Evolutionary conservation across 92 coral and sea anemone species (phyloP), one percentile per base, ranked within the genome.

Genomic region (Heteractis magnifica): DNA sequence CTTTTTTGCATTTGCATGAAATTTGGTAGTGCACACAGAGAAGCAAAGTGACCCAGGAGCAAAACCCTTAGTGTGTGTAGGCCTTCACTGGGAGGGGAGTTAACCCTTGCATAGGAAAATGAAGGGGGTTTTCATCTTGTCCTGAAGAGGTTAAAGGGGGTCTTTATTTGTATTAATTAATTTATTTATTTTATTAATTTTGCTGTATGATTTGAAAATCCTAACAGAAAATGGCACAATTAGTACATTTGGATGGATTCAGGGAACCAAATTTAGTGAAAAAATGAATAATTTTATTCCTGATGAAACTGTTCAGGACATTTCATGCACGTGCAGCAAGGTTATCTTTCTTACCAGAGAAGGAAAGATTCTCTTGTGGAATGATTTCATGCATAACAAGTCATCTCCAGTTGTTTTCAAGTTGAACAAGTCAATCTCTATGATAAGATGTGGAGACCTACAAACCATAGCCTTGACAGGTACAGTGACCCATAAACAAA

Each of bases 311-410:
- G 76, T 89, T 19, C 79, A 81, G 52, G 93, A 89, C 55, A 79
- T 84, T 34, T 77, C 86, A 44, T 87, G 90, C 59, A 51, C 81
- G 64, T 89, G 94, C 94, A 85, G 86, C 72, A 88, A 86, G 80
- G 73, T 89, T 49, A 80, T 88, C 19, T 77, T 92, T 65, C 78
- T 92, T 51, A 83, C 93, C 0, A 56, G 75, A 26, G 84, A 83
- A 14, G 90, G 92, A 13, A 76, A 86, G 21, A 86, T 90, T 58
- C 64, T 91, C 49, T 26, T 84, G 6, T 93, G 98, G 98, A 87
- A 65, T 62, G 83, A 87, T 75, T 79, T 78, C 79, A 87, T 90
- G 48, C 78, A 52, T 10, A 64, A 44, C 50, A 85, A 68, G 11
- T 87, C 90, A 55, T 6, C 44, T 41, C 83, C 92, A 52, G 83